A percentile compares a stretch with the other conserved stretches of the same genome.
Conservation (phyloP, 2,113 vertebrate species). For the Collichthys lucidus region DNA sequence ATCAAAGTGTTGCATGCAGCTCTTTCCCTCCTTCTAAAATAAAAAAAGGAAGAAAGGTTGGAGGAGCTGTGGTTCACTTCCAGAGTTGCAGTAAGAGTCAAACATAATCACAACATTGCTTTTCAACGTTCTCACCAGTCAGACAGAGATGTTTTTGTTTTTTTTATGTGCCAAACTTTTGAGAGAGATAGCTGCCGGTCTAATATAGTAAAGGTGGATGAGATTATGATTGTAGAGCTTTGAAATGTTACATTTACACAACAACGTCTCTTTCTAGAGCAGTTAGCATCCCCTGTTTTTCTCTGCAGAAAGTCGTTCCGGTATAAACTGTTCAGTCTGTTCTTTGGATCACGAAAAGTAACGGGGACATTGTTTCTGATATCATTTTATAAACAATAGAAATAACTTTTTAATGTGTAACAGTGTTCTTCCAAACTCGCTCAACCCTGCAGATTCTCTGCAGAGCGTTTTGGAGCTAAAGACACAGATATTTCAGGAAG, state of each 20-base stretch:
- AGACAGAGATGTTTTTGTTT: background rate
- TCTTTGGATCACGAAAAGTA: background rate
- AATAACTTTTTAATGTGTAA: background rate
- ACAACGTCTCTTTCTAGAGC: background rate
- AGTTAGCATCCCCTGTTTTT: background rate
- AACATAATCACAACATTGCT: background rate
- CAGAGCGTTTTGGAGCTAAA: background rate
- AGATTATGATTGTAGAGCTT: no score
- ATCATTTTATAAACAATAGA: no score
- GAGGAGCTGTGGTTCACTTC: background rate
- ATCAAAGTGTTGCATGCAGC: slow-evolving; percentile 38
- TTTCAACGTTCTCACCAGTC: background rate
- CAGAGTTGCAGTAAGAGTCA: background rate
- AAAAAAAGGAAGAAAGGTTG: background rate
- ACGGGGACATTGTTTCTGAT: no score
- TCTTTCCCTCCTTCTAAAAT: background rate
- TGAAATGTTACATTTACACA: background rate
- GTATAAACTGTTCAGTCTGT: background rate
- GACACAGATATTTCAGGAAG: background rate
- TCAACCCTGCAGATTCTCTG: background rate
- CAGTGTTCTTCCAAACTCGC: background rate
- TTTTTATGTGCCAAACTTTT: background rate
- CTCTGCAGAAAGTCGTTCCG: background rate
- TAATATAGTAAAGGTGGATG: background rate
- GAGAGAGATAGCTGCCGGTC: background rate